These are phyloP conservation scores for Aporophyla nigra DNA, from an alignment of 2,888 invertebrate genomes.

Conservation along the genomic window DNA sequence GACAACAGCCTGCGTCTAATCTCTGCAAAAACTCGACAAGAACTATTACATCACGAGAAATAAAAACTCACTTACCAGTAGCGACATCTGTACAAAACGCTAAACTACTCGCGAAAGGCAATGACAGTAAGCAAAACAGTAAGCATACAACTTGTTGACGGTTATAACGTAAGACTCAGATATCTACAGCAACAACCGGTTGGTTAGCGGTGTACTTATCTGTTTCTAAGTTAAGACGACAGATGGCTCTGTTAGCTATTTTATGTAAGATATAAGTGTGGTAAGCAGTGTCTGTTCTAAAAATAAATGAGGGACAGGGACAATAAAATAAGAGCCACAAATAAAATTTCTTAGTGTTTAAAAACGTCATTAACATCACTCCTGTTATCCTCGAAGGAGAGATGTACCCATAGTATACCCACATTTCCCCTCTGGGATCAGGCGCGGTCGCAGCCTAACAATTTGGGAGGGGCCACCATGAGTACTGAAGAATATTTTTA, in stretches of 20 bases:
- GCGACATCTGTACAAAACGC: conserved; percentile 48
- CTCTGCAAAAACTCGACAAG: not conserved
- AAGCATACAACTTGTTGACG: not conserved
- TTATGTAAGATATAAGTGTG: not conserved
- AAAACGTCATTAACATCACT: too few species aligned
- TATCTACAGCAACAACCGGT: not conserved
- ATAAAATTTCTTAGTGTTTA: not conserved
- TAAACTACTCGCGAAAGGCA: not conserved
- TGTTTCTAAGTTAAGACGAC: conserved; percentile 16
- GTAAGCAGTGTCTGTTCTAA: not conserved
- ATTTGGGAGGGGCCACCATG: too few species aligned
- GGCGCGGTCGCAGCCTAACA: too few species aligned
- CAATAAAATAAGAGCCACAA: not conserved
- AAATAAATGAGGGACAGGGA: not conserved
- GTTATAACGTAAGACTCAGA: not conserved
- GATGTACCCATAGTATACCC: too few species aligned
- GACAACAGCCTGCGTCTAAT: not conserved
- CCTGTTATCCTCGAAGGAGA: not conserved
- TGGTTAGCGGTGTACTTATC: conserved; percentile 24
- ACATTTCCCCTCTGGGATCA: too few species aligned
- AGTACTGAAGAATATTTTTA: too few species aligned
- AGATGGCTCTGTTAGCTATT: conserved; percentile 44
- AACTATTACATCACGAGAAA: not conserved
- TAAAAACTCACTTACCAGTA: conserved; percentile 3
- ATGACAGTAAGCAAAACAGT: conserved; percentile 7